A percentile compares a stretch with the other conserved stretches of the same genome.
These are phyloP conservation scores for Belgica antarctica DNA, from an alignment of 2,888 invertebrate species.

Conservation along the genomic window DNA sequence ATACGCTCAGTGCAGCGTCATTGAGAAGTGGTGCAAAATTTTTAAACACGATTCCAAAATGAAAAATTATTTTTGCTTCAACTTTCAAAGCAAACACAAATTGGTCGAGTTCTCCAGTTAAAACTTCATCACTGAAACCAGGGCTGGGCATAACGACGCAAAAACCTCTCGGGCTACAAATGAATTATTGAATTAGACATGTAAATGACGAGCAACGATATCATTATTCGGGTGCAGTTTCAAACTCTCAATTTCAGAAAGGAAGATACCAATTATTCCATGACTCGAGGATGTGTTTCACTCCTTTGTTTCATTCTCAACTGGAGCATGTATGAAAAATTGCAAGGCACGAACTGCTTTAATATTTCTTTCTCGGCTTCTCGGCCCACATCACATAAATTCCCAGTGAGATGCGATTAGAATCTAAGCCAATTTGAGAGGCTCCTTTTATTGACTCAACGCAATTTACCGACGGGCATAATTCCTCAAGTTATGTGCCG, in stretches of 20 bases:
- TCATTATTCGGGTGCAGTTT: slow-evolving; percentile 43
- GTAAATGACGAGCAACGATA: slow-evolving; percentile 37
- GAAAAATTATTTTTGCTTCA: too few species aligned
- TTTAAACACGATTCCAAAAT: too few species aligned
- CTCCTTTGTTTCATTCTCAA: background rate
- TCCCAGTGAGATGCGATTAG: slow-evolving; percentile 8
- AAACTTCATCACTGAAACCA: too few species aligned
- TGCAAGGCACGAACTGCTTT: too few species aligned
- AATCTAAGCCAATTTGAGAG: background rate
- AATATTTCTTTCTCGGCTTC: background rate
- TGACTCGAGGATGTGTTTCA: slow-evolving; percentile 38
- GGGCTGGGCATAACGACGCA: background rate
- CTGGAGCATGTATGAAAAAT: background rate
- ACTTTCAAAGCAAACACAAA: too few species aligned
- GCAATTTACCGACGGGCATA: slow-evolving; percentile 19
- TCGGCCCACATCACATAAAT: slow-evolving; percentile 10
- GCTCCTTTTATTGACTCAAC: background rate
- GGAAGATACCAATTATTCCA: slow-evolving; percentile 39
- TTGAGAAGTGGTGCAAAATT: too few species aligned
- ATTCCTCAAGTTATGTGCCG: background rate
- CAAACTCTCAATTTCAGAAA: slow-evolving; percentile 2
- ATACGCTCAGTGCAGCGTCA: too few species aligned
- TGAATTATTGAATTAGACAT: slow-evolving; percentile 41
- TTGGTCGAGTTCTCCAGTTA: too few species aligned
- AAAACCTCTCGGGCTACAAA: background rate